phyloP scores from a whole-genome alignment of 2,113 vertebrate species.

The Pomatostomus ruficeps region DNA sequence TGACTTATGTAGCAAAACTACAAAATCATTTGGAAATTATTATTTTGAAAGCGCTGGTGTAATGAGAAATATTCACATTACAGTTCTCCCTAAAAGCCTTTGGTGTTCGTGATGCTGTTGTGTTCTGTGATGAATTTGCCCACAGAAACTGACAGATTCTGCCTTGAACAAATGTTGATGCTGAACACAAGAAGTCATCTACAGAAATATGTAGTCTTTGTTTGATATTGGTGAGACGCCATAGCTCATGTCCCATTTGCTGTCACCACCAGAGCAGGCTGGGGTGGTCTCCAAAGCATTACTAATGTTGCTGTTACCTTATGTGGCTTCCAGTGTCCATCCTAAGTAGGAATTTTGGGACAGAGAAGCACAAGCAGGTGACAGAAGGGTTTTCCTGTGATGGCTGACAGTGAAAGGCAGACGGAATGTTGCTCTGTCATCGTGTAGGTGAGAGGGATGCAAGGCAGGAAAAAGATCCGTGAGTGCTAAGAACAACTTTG shows the following conservation, averaged over 20 bases:
- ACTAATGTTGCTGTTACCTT: neutral
- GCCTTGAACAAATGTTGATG: neutral
- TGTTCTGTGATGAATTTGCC: neutral
- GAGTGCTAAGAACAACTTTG: neutral
- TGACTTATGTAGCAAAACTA: neutral
- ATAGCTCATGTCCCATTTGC: neutral
- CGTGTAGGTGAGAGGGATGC: neutral
- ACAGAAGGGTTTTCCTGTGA: neutral
- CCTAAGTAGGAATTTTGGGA: neutral
- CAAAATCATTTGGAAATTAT: neutral
- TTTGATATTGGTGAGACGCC: neutral
- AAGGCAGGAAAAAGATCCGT: neutral
- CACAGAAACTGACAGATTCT: neutral
- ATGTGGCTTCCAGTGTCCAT: neutral
- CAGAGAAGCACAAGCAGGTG: neutral
- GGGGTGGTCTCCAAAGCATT: neutral
- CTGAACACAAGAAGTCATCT: neutral
- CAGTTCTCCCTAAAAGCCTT: neutral
- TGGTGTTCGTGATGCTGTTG: neutral
- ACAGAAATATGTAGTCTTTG: neutral
- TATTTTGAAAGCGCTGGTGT: neutral
- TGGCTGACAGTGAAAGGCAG: neutral
- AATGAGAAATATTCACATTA: neutral
- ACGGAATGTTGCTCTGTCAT: neutral
- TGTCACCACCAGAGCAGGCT: neutral